These are phyloP conservation scores for Bubo blakistoni DNA, from an alignment of 2,113 vertebrate genomes.

Conservation along the genomic window DNA sequence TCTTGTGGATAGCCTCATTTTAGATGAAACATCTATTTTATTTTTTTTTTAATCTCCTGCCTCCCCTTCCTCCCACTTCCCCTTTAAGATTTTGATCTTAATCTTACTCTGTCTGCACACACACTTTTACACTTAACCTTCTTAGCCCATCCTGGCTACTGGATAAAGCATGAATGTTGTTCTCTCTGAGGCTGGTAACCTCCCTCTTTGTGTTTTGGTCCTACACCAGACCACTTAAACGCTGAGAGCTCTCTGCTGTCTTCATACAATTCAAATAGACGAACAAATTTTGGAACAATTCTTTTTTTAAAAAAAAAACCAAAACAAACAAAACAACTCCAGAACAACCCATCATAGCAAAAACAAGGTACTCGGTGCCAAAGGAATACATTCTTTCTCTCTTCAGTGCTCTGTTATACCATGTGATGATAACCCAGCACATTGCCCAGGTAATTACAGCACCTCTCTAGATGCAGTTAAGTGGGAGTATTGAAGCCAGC, in stretches of 20 bases:
- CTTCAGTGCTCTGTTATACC: neutral
- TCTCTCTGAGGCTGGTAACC: neutral
- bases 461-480: neutral
- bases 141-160: neutral
- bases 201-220: neutral
- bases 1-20: slow-evolving; percentile 5
- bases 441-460: neutral
- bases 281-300: neutral
- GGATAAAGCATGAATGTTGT: neutral
- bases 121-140: neutral
- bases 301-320: neutral
- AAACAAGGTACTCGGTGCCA: neutral
- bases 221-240: neutral
- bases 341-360: neutral
- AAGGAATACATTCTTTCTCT: neutral
- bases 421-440: neutral
- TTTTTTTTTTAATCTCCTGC: neutral
- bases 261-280: neutral
- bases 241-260: neutral
- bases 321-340: too few species aligned
- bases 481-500: neutral
- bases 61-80: neutral
- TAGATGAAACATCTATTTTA: neutral
- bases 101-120: neutral
- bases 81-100: neutral